Percentiles rank a stretch among this genome's conserved stretches.
Conservation (phyloP, 2,797 vertebrate genomes). For the Urophycis tenuis region DNA sequence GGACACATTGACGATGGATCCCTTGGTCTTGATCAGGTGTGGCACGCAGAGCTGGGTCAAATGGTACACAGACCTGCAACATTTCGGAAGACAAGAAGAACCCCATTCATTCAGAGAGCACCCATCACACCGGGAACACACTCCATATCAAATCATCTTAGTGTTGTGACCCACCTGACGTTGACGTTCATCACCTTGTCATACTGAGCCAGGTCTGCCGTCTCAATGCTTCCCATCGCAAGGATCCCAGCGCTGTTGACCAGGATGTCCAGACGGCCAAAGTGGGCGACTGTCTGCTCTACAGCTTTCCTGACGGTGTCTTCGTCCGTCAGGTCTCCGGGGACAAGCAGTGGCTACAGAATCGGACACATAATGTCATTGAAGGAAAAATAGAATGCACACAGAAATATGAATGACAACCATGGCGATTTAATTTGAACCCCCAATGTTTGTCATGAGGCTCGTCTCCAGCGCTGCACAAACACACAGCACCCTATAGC, state of each 20-base stretch:
- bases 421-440: background rate
- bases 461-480: background rate
- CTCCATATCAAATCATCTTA: background rate
- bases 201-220: constrained; percentile 67
- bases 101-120: background rate
- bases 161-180: constrained; percentile 65
- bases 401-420: background rate
- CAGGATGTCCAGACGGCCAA: constrained; percentile 73
- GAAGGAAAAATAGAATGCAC: background rate
- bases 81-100: background rate
- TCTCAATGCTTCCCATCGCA: constrained; percentile 73
- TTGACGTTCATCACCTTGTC: constrained; percentile 77
- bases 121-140: background rate
- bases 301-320: constrained; percentile 64
- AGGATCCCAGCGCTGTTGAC: constrained; percentile 77
- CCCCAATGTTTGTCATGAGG: no score
- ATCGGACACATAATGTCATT: background rate
- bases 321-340: constrained; percentile 75
- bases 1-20: constrained; percentile 76
- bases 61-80: constrained; percentile 68
- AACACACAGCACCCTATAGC: background rate
- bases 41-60: constrained; percentile 76
- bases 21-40: constrained; percentile 74
- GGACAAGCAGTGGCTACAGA: constrained; percentile 69
- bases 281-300: constrained; percentile 64